Base-by-base conservation (phyloP, 2,797 vertebrate species). In the Sebastes cheni region DNA sequence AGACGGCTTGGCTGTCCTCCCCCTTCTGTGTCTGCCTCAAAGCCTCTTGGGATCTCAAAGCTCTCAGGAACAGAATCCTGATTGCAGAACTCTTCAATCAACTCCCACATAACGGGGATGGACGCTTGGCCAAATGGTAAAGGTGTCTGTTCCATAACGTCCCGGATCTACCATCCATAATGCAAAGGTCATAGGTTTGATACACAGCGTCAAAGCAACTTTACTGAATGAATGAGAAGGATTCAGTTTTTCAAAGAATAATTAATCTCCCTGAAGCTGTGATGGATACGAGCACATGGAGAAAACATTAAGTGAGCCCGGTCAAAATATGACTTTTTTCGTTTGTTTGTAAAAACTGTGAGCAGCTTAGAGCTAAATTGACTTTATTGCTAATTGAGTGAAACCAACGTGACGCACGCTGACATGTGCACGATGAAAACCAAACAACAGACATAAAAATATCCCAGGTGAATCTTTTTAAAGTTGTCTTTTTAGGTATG, bases 31-130 rank as follows among this genome's bases (percentile, higher is more conserved):
- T 82, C 71, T 83, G 78, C 73, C 81, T 87, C 55, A 55, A 67
- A 54, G 68, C 75, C 90, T 90, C 89, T 64, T 67, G 86, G 84
- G 87, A 88, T 66, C 83, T 59, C 29, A 46, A 39, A 87, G 58
- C 67, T 77, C 84, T 87, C 86, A 84, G 75, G 46, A 87, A 83
- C 77, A 70, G 25, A 80, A 84, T 84, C 80, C 79, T 88, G 85
- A 91, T 83, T 88, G 90, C 82, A 84, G 74, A 91, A 66, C 73
- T 93, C 86, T 72, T 93, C 86, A 87, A 67, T 93, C 86, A 90
- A 82, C 86, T 86, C 85, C 86, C 55, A 87, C 89, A 79, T 73
- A 66, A 81, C 0, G 62, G 72, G 50, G 75, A 78, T 29, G 23
- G 20, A 36, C 2, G 11, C 29, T 68, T 8, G 34, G 60, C 78